Conservation (phyloP, 2,113 vertebrate species). For the Calyptommatus sinebrachiatus region DNA sequence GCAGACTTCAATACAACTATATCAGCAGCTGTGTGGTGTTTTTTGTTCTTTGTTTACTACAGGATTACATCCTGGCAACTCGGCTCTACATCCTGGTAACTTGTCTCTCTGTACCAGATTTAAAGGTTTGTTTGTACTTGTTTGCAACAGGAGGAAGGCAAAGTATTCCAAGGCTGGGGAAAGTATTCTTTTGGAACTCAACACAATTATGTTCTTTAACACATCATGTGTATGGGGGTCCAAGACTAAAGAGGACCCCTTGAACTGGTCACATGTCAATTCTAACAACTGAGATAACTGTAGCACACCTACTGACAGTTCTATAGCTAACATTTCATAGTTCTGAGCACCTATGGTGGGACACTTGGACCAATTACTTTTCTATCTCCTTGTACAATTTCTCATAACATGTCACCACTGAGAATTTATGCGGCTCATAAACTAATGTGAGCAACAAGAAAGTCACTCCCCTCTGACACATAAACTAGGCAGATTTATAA, state of each 20-base stretch:
- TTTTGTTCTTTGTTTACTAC: too few relatives aligned
- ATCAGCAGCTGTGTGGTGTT: too few relatives aligned
- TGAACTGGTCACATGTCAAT: neutral
- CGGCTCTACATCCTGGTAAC: too few relatives aligned
- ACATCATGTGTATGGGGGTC: too few relatives aligned
- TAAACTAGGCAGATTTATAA: conserved; percentile 26
- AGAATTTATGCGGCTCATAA: conserved; percentile 28
- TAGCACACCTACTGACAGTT: neutral
- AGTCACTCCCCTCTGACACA: conserved; percentile 18
- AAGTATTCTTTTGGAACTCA: too few relatives aligned
- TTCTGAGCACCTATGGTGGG: neutral
- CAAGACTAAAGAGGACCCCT: neutral
- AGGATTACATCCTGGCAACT: too few relatives aligned
- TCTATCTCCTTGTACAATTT: conserved; percentile 7
- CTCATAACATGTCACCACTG: conserved; percentile 8
- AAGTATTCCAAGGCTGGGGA: too few relatives aligned
- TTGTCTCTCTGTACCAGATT: too few relatives aligned
- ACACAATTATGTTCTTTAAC: too few relatives aligned
- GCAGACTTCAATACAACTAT: too few relatives aligned
- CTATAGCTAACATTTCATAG: conserved; percentile 2
- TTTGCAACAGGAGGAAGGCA: too few relatives aligned
- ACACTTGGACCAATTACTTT: conserved; percentile 7
- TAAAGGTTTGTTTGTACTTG: too few relatives aligned
- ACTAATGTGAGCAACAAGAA: conserved; percentile 22
- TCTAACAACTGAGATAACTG: neutral